A percentile compares a stretch with the other conserved stretches of the same genome.
Evolutionary conservation across 2,888 invertebrate genomes (phyloP).

Genomic region (Pachliopta kotzebuea): DNA sequence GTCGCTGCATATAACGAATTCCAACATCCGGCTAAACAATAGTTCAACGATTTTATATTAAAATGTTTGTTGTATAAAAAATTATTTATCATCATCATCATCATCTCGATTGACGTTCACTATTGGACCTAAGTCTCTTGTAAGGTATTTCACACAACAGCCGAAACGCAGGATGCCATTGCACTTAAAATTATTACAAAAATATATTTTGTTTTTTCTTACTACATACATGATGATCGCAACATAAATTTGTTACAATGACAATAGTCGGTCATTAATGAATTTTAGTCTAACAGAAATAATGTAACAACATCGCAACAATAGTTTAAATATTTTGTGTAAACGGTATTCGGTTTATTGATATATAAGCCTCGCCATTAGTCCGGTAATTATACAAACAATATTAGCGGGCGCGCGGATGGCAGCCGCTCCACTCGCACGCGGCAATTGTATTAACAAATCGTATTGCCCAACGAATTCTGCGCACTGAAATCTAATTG

Average conservation of each 20-base stretch:
- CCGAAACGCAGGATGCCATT: too few species aligned
- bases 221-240: background rate
- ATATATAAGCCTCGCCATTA: slow-evolving; percentile 25
- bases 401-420: slow-evolving; percentile 26
- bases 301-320: background rate
- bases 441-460: slow-evolving; percentile 29
- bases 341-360: slow-evolving; percentile 18
- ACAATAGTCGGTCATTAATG: background rate
- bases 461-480: slow-evolving; percentile 27
- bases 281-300: background rate
- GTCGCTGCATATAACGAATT: too few species aligned
- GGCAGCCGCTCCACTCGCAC: slow-evolving; percentile 21
- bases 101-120: too few species aligned
- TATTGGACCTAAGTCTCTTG: too few species aligned
- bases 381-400: slow-evolving; percentile 29
- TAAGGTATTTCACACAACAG: too few species aligned
- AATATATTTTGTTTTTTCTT: too few species aligned
- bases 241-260: background rate
- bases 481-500: slow-evolving; percentile 29
- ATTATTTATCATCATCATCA: too few species aligned
- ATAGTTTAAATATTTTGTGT: slow-evolving; percentile 13
- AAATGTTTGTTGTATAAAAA: too few species aligned
- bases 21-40: too few species aligned
- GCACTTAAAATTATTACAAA: too few species aligned
- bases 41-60: too few species aligned